Evolutionary conservation across 2,888 invertebrate genomes (phyloP), one percentile per base, ranked within the genome.

Genomic region (Pseudococcus jackbeardsleyi): DNA sequence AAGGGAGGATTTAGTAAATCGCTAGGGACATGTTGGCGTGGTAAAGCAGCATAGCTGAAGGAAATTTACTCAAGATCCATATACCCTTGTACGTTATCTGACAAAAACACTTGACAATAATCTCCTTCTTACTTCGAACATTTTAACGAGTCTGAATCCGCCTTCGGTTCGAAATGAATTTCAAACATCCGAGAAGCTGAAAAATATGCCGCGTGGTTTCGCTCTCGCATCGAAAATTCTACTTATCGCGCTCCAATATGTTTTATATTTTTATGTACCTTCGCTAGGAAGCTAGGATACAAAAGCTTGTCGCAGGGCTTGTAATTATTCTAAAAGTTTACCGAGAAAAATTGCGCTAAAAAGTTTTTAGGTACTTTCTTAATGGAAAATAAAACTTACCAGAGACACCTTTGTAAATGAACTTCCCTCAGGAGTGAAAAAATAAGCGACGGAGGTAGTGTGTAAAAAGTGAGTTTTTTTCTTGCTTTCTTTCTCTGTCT

Each of bases 91-190:
- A 68, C 72, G 86, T 86, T 86, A 86, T 86, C 86, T 86, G 72
- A 86, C 64, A 68, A 86, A 86, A 86, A 86, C 86, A 86, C 54
- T 86, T 86, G 86, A 86, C 86, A 68, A 85, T 85, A 85, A 85
- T 85, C 68, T 64, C 54, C 42, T 68, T 68, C 19, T 46, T 46
- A 46, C 42, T 77, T 77, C 42, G 12, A 77, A 77, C 77, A 42
- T 77, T 77, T 77, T 77, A 77, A 77, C 77, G 77, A 77, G 17
- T 77, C 26, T 26, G 68, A 68, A 68, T 77, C 15, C 33, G 22
- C 9, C 8, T 77, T 17, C 39, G n/a, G n/a, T 77, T 77, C n/a
- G n/a, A 42, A 77, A 77, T 77, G 77, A 77, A 68, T 68, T 68
- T 68, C 68, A 26, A 68, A 68, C 68, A 68, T 68, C n/a, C n/a